Conservation (phyloP, 2,113 vertebrate genomes). For the Hyaena hyaena region DNA sequence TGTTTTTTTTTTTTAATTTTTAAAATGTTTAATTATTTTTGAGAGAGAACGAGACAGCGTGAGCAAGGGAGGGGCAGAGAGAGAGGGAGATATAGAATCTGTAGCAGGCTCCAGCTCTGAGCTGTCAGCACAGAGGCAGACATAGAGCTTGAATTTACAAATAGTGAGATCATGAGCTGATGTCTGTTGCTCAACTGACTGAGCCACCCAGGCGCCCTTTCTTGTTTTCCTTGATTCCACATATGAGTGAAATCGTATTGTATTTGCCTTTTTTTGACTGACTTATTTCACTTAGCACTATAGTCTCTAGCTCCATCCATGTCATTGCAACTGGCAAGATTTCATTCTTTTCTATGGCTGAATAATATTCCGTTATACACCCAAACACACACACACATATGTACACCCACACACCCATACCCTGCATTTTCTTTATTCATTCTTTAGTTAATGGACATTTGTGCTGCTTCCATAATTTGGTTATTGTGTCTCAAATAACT, state of each 20-base stretch:
- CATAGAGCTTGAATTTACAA: too few species aligned
- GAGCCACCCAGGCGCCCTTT: too few species aligned
- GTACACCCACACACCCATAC: not conserved
- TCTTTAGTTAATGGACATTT: not conserved
- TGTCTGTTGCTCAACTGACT: too few species aligned
- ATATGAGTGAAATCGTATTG: not conserved
- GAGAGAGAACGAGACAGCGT: too few species aligned
- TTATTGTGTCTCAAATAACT: not conserved
- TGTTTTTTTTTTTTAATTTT: not conserved
- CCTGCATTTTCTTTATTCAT: not conserved
- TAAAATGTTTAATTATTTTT: too few species aligned
- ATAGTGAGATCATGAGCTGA: too few species aligned
- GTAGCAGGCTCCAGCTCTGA: too few species aligned
- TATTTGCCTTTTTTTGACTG: not conserved
- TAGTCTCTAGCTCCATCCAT: not conserved
- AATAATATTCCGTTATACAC: not conserved
- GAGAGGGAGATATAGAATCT: too few species aligned
- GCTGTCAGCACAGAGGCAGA: too few species aligned
- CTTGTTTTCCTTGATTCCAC: not conserved
- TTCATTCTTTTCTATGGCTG: not conserved
- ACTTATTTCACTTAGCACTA: not conserved
- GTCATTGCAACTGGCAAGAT: not conserved
- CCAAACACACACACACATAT: rapidly evolving
- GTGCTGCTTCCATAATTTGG: not conserved
- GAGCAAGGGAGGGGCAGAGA: too few species aligned